These are phyloP conservation scores for Mastigias papua DNA, from an alignment of 30 jellyfish, hydroid and myxozoan genomes.

Conservation along the genomic window DNA sequence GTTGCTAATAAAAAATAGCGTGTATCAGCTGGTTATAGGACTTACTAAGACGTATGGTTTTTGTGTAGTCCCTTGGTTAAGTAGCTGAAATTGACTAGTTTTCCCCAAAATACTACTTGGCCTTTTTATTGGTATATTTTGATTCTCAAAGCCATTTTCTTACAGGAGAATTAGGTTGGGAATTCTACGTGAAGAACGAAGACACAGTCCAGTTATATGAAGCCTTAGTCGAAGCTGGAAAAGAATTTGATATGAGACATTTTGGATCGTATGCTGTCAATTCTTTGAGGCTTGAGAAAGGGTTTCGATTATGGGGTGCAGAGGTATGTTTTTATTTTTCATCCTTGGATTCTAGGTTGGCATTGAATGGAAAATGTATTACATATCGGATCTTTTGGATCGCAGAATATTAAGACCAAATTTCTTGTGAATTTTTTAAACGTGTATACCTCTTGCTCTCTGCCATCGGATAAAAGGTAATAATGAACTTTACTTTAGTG, in stretches of 20 bases:
- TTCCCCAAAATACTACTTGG: not conserved
- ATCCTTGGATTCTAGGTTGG: too few relatives aligned
- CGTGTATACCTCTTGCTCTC: too few relatives aligned
- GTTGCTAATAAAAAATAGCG: too few relatives aligned
- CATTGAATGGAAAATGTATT: too few relatives aligned
- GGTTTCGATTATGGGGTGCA: slow-evolving; percentile 99
- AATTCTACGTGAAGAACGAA: slow-evolving; percentile 89
- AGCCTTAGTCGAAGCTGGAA: slow-evolving; percentile 85
- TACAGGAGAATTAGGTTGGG: slow-evolving; percentile 99
- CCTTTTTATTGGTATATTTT: not conserved
- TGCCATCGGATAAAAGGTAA: too few relatives aligned
- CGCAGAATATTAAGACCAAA: too few relatives aligned
- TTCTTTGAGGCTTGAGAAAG: slow-evolving; percentile 93
- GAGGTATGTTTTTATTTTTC: slow-evolving; percentile 71
- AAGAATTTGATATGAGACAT: slow-evolving; percentile 91
- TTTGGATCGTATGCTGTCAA: slow-evolving; percentile 95
- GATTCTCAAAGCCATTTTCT: not conserved
- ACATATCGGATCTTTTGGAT: too few relatives aligned
- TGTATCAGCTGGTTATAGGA: too few relatives aligned
- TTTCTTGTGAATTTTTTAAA: too few relatives aligned
- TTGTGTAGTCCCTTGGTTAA: too few relatives aligned
- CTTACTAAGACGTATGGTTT: too few relatives aligned
- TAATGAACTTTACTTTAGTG: too few relatives aligned
- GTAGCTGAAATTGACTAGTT: not conserved
- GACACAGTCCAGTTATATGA: slow-evolving; percentile 83